Base-by-base conservation (phyloP, 2,113 vertebrate species). In the Alectura lathami region DNA sequence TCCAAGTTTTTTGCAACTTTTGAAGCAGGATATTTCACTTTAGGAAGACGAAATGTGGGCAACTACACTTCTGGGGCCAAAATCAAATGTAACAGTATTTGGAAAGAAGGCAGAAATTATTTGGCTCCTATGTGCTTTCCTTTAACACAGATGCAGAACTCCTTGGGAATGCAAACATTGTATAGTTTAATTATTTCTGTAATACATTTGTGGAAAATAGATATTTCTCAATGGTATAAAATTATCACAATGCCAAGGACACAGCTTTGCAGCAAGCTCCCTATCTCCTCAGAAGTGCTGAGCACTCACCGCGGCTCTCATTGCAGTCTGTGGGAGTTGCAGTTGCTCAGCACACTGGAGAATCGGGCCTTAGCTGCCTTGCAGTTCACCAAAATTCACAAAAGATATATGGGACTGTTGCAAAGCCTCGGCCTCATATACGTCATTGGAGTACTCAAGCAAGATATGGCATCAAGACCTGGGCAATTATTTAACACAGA, bases 1-100 rank as follows among this genome's bases (percentile, higher is more conserved):
- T 91, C 87, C 86, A 96, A 96, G 80, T 96, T 80, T 87, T 95
- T 83, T 43, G 42, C 24, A 87, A 96, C 96, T 97, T 97, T 72
- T 66, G 87, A 97, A 89, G 91, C 91, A 94, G 64, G 18, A 76
- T 91, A 67, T 80, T 83, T 48, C 74, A 76, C 34, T 87, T 93
- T 88, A 57, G 51, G 56, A 70, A 89, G 91, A 43, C 86, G 79
- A 83, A 69, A 38, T 26, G 56, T 16, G 26, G 40, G 72, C 1
- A 5, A 72, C 40, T 70, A 16, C 27, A 56, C 4, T 83, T 83
- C 56, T 79, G 66, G 48, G 75, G 54, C 43, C 60, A 51, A 94
- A 95, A 93, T 56, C 56, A 88, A 89, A 76, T 8, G 4, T 32
- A 68, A 36, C 5, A 21, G 4, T 53, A 32, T 51, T 77, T 72